Evolutionary conservation across 2,888 invertebrate genomes (phyloP).

Genomic region (Parelbella ahira): DNA sequence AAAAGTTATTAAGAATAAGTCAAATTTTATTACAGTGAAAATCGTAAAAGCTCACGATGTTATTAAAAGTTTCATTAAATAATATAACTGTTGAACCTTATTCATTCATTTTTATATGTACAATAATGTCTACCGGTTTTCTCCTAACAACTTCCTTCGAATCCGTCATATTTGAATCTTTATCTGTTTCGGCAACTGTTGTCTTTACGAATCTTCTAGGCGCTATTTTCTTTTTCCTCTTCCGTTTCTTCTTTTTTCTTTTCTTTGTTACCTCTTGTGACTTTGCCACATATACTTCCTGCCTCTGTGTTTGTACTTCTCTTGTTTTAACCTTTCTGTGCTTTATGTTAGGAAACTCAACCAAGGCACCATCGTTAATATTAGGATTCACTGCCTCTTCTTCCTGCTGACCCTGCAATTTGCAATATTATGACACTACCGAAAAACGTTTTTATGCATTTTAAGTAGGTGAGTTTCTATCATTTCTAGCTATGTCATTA

Average conservation of each 20-base stretch:
- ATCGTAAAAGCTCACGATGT: too few species aligned
- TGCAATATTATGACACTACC: too few species aligned
- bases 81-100: too few species aligned
- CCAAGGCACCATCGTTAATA: background rate
- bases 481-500: too few species aligned
- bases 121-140: conserved; percentile 50
- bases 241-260: conserved; percentile 24
- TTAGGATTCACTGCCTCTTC: background rate
- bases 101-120: conserved; percentile 54
- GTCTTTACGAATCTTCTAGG: conserved; percentile 25
- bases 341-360: conserved; percentile 1
- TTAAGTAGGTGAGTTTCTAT: too few species aligned
- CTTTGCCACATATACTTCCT: conserved; percentile 3
- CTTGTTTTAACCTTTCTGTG: conserved; percentile 13
- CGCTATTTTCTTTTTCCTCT: conserved; percentile 17
- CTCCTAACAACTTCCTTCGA: conserved; percentile 24
- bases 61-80: too few species aligned
- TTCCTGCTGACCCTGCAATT: background rate
- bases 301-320: background rate
- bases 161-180: conserved; percentile 25
- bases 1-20: too few species aligned
- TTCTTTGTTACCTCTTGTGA: conserved; percentile 12
- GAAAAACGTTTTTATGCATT: too few species aligned
- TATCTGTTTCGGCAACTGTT: conserved; percentile 16
- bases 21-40: too few species aligned